A percentile compares a stretch with the other conserved stretches of the same genome.
Conservation (phyloP, 2,888 invertebrate genomes). For the Trichopria drosophilae region DNA sequence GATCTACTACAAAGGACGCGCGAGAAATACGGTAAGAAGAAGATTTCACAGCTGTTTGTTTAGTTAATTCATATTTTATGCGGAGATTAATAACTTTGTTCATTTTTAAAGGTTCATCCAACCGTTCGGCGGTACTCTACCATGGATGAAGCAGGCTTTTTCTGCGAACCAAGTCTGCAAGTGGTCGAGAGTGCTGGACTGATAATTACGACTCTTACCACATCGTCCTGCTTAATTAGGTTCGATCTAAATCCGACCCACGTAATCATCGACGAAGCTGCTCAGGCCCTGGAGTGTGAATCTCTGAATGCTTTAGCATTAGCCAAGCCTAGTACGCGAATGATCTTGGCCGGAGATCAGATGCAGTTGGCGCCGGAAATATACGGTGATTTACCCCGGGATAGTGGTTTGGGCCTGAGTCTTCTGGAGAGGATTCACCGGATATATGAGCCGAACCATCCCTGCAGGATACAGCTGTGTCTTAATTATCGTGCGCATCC, state of each 20-base stretch:
- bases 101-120: constrained; percentile 44
- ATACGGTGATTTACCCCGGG: constrained; percentile 73
- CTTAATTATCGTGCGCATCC: constrained; percentile 84
- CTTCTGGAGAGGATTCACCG: constrained; percentile 78
- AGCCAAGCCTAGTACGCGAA: constrained; percentile 71
- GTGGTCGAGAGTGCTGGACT: constrained; percentile 68
- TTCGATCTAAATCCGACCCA: constrained; percentile 75
- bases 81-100: constrained; percentile 7
- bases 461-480: constrained; percentile 77
- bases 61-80: constrained; percentile 4
- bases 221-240: constrained; percentile 73
- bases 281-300: constrained; percentile 85
- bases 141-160: constrained; percentile 65
- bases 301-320: constrained; percentile 78
- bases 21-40: constrained; percentile 75
- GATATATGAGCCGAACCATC: constrained; percentile 72
- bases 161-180: constrained; percentile 71
- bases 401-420: constrained; percentile 72
- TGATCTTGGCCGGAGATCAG: constrained; percentile 83
- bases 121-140: constrained; percentile 68
- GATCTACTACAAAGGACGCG: constrained; percentile 78
- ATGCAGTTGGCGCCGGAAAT: constrained; percentile 84
- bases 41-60: constrained; percentile 31
- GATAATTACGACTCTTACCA: constrained; percentile 78
- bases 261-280: constrained; percentile 83